Percentiles rank a stretch among this genome's conserved stretches.
phyloP scores from a whole-genome alignment of 2,888 invertebrate species.

The Aphrophora alni region DNA sequence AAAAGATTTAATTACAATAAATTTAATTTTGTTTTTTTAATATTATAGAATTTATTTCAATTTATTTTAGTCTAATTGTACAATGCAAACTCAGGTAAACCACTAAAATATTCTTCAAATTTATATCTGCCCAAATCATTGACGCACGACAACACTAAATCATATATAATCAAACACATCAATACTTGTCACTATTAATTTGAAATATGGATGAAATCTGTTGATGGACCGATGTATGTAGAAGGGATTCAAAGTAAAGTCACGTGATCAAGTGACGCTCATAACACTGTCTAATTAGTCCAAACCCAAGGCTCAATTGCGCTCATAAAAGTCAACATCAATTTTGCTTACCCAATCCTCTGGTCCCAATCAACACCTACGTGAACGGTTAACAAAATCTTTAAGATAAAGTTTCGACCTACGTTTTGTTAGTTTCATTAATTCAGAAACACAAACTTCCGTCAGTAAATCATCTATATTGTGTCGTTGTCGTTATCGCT shows the following conservation, averaged over 20 bases:
- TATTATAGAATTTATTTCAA: no score
- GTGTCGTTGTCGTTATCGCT: no score
- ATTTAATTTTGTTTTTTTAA: no score
- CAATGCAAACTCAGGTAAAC: no score
- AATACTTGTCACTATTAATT: not conserved
- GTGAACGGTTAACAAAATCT: not conserved
- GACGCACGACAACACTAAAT: not conserved
- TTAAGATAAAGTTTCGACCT: no score
- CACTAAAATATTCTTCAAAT: no score
- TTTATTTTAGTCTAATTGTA: no score
- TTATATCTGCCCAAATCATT: not conserved
- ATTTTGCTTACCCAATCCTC: not conserved
- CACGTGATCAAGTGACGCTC: not conserved
- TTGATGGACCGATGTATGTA: not conserved
- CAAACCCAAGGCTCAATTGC: not conserved
- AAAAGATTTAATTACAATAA: no score
- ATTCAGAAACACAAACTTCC: no score
- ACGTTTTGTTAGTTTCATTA: no score
- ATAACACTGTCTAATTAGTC: slow-evolving; percentile 1
- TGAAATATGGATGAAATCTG: not conserved
- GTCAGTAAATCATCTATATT: no score
- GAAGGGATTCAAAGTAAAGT: not conserved
- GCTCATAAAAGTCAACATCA: slow-evolving; percentile 9
- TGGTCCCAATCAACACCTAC: not conserved
- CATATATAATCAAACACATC: not conserved